A percentile compares a stretch with the other conserved stretches of the same genome.
phyloP scores from a whole-genome alignment of 2,888 invertebrate genomes.

The Cheilosia vulpina region DNA sequence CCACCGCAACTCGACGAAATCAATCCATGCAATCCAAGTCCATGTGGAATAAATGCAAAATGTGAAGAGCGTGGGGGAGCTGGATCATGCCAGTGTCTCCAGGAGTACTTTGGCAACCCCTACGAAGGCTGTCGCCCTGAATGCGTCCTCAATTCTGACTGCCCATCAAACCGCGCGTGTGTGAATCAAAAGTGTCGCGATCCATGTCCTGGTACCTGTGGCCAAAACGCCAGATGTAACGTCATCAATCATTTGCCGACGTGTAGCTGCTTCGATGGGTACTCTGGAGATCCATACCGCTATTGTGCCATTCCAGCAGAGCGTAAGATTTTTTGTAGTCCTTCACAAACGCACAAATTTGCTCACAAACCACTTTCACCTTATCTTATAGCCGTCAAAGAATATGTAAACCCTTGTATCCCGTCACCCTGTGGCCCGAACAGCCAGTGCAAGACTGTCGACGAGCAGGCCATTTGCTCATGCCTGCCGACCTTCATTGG shows the following conservation, averaged over 20 bases:
- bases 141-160: constrained; percentile 89
- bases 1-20: constrained; percentile 79
- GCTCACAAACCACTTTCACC: constrained; percentile 46
- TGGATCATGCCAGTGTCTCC: constrained; percentile 88
- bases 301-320: constrained; percentile 86
- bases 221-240: constrained; percentile 89
- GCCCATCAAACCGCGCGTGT: constrained; percentile 88
- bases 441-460: constrained; percentile 88
- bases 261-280: constrained; percentile 88
- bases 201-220: constrained; percentile 92
- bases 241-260: constrained; percentile 92
- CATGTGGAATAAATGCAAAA: constrained; percentile 87
- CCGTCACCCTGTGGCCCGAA: constrained; percentile 91
- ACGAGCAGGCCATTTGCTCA: constrained; percentile 86
- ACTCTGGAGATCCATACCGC: constrained; percentile 89
- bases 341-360: background rate
- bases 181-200: constrained; percentile 88
- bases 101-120: constrained; percentile 87
- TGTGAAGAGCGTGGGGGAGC: constrained; percentile 83
- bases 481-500: constrained; percentile 86
- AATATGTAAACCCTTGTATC: constrained; percentile 86
- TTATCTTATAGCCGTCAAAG: constrained; percentile 74
- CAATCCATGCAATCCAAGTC: constrained; percentile 87
- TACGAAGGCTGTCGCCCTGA: constrained; percentile 90
- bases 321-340: constrained; percentile 79